Evolutionary conservation across 2,888 invertebrate genomes (phyloP), one percentile per base, ranked within the genome.

Genomic region (Linnaemya vulpina): DNA sequence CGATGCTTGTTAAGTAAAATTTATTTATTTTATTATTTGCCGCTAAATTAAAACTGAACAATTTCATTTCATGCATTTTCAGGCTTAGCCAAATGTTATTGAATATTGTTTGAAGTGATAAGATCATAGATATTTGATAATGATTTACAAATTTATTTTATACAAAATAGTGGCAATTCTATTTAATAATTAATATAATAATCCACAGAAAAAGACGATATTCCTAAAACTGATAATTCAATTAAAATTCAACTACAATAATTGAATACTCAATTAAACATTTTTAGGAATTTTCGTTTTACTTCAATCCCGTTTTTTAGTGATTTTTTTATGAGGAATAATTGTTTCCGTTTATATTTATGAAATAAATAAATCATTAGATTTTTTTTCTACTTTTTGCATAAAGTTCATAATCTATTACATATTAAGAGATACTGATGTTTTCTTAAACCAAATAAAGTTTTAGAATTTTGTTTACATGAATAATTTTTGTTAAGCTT

Each of bases 1-100:
- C 49, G 65, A 17, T 49, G 58, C 15, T 73, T 51, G 49, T 49
- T 58, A 58, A 71, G 38, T 58, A 5, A 58, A 74, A 22, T 60
- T 35, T 43, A 43, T 55, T 55, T 46, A 73, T 60, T 62, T 49
- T 49, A n/a, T 38, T 35, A 25, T 38, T 73, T 49, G 22, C 62
- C 35, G 22, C 38, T 49, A 30, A 35, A 46, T 73, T 49, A 49
- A 60, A 20, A 35, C 60, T 60, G 30, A 60, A 60, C 25, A 60
- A 60, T 30, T 30, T 30, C 30, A 22, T 71, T 30, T 30, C 5
- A 40, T 43, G 25, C 30, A 43, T 25, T 17, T 30, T 68, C 15
- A 74, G 25, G n/a, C 20, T 51, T 49, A 46, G 43, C 10, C 20
- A 35, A 62, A 46, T 62, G 38, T 62, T 51, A 74, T 15, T 38